Evolutionary conservation across 1,140 invertebrate genomes (phyloP), one percentile per base, ranked within the genome.

Genomic region (Pygmarrhopalites habei): DNA sequence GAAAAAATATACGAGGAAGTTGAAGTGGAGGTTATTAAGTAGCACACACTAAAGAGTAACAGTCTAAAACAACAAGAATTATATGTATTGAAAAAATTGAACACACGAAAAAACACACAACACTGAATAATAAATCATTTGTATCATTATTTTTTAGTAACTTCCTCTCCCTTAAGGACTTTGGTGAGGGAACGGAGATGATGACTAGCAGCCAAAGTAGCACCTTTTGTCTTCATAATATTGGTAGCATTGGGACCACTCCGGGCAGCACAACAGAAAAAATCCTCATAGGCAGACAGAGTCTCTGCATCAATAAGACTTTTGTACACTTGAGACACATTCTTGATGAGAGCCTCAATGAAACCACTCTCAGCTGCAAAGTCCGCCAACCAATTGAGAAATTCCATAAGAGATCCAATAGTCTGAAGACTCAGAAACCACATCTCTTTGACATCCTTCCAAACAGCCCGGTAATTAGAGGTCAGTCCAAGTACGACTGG

Each of bases 351-450:
- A 15, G 89, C 89, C 73, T 90, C 84, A 0, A 87, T 85, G 89
- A 90, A 95, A n/a, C 90, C 90, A 73, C 88, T 91, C 70, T 93
- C 90, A 62, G 92, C 84, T 0, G 87, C 85, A 77, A 94, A 95
- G 71, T 92, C 88, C 0, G 88, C 89, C 21, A 94, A 83, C 90
- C 90, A 93, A 1, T 90, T 88, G 51, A 92, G 82, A 49, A 85
- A 80, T 2, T 85, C 80, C 10, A 94, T 75, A 0, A 94, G 84
- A 4, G 84, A 82, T 68, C 87, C 85, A 77, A 93, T 85, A 15
- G 90, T 92, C 76, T 94, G 90, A 89, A 94, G 92, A 15, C 91
- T 90, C 23, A 95, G 77, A 76, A 92, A 94, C 92, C 92, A 95
- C 1, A 94, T 77, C 75, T 94, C 92, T 75, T 86, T 88, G 19